Percentiles rank a stretch among this genome's conserved stretches.
These are phyloP conservation scores for Manis crassicaudata DNA, from an alignment of 2,797 vertebrate species.

Conservation along the genomic window DNA sequence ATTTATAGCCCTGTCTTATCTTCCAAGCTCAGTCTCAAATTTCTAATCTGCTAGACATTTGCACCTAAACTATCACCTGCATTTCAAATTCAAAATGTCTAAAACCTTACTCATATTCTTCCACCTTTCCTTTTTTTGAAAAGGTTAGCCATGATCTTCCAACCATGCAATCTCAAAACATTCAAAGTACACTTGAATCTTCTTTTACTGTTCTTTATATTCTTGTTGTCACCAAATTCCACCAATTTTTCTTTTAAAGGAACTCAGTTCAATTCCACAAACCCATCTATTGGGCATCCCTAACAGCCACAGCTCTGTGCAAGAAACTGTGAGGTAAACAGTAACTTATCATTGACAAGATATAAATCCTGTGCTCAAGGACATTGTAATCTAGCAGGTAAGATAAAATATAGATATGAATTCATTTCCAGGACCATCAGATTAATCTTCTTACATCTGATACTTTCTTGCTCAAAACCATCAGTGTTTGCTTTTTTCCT, in stretches of 20 bases:
- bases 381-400: not conserved
- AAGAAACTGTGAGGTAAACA: not conserved
- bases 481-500: not conserved
- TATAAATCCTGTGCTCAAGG: not conserved
- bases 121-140: not conserved
- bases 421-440: not conserved
- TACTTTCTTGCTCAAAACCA: not conserved
- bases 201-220: not conserved
- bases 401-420: not conserved
- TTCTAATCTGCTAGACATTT: slow-evolving; percentile 48
- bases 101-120: slow-evolving; percentile 47
- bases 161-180: not conserved
- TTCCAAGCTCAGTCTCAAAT: slow-evolving; percentile 48
- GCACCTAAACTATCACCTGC: not conserved
- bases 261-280: not conserved
- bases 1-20: slow-evolving; percentile 32
- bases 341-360: not conserved
- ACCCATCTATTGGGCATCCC: not conserved
- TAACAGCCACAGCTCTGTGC: not conserved
- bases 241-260: not conserved
- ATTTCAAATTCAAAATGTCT: slow-evolving; percentile 48
- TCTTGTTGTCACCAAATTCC: not conserved
- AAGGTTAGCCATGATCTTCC: not conserved
- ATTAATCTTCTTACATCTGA: not conserved
- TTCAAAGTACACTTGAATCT: not conserved